These are phyloP conservation scores for Xestia sexstrigata DNA, from an alignment of 2,888 invertebrate species.

Conservation along the genomic window DNA sequence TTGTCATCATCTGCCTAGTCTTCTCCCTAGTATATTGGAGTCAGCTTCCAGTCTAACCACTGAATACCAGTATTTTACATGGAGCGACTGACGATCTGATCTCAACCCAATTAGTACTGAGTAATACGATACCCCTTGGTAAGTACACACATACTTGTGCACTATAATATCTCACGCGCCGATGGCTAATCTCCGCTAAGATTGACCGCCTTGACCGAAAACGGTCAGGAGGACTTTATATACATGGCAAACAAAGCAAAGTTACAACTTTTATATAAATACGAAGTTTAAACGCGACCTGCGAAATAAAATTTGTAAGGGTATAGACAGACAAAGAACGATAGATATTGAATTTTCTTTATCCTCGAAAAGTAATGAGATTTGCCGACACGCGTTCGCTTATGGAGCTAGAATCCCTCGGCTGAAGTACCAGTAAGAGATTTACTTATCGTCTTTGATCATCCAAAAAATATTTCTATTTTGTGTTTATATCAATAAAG, in stretches of 20 bases:
- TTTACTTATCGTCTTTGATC: conserved; percentile 81
- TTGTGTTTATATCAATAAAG: conserved; percentile 63
- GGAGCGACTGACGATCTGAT: too few species aligned
- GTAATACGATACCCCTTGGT: too few species aligned
- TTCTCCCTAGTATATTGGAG: too few species aligned
- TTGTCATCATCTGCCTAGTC: too few species aligned
- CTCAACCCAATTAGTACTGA: too few species aligned
- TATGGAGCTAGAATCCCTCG: conserved; percentile 75
- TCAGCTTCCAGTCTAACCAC: too few species aligned
- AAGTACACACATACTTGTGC: too few species aligned
- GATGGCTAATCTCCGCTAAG: too few species aligned
- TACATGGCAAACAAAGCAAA: not conserved
- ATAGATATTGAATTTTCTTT: conserved; percentile 85
- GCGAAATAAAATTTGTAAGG: conserved; percentile 78
- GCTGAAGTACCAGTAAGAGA: conserved; percentile 73
- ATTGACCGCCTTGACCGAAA: too few species aligned
- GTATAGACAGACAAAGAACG: conserved; percentile 78
- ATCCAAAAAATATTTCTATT: conserved; percentile 71
- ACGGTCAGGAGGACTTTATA: too few species aligned
- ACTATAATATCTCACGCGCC: too few species aligned
- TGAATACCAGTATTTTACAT: too few species aligned
- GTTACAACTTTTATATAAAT: conserved; percentile 26
- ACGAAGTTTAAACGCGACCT: conserved; percentile 70
- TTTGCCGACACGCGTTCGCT: conserved; percentile 83
- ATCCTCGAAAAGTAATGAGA: conserved; percentile 85